phyloP scores from a whole-genome alignment of 2,888 invertebrate species.

The Catocala fraxini region DNA sequence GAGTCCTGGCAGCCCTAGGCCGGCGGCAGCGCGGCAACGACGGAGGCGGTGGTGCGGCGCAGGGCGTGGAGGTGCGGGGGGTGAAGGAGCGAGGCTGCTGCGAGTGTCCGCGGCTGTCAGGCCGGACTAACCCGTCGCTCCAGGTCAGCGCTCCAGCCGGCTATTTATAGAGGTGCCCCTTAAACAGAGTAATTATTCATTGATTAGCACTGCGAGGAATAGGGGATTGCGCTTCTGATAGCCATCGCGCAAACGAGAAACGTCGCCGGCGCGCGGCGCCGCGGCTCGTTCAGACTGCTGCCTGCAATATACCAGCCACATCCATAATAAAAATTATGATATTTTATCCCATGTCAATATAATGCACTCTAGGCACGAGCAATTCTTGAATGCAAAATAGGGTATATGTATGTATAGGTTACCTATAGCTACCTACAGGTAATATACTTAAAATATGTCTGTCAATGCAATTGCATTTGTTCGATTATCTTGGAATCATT shows the following conservation, averaged over 20 bases:
- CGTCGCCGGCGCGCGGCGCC: constrained; percentile 84
- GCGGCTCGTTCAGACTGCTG: constrained; percentile 61
- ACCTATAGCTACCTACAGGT: too few species aligned
- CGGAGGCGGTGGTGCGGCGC: constrained; percentile 46
- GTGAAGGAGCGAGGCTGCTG: constrained; percentile 72
- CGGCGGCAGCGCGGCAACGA: constrained; percentile 29
- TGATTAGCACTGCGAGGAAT: constrained; percentile 88
- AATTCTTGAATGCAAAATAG: constrained; percentile 11
- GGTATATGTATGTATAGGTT: background rate
- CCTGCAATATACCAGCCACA: constrained; percentile 46
- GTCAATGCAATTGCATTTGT: too few species aligned
- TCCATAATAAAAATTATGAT: constrained; percentile 46
- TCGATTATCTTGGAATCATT: too few species aligned
- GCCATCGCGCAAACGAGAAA: constrained; percentile 85
- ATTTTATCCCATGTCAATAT: constrained; percentile 33
- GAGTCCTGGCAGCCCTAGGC: constrained; percentile 45
- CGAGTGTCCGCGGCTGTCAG: constrained; percentile 84
- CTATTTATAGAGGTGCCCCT: constrained; percentile 88
- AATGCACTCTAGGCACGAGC: constrained; percentile 23
- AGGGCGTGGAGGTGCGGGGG: constrained; percentile 47
- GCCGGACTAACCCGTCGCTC: constrained; percentile 87
- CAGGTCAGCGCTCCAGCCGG: constrained; percentile 87
- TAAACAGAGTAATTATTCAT: constrained; percentile 88
- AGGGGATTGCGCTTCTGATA: constrained; percentile 87
- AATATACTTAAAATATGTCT: too few species aligned